These are phyloP conservation scores for Limnephilus auricula DNA, from an alignment of 2,888 invertebrate species.

Conservation along the genomic window DNA sequence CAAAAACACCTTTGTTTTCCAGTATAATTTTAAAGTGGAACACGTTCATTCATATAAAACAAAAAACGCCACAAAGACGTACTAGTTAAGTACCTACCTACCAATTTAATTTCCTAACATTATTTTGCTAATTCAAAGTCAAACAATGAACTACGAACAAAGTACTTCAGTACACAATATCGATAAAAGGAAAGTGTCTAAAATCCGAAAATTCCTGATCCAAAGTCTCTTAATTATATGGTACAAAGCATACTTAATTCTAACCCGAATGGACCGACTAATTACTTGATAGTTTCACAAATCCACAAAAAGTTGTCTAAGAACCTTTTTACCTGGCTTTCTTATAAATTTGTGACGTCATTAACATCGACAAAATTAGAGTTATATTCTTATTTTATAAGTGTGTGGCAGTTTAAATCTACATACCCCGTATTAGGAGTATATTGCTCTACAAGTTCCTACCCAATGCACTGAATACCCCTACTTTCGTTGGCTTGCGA, in stretches of 20 bases:
- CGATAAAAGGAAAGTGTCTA: not conserved
- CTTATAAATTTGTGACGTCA: not conserved
- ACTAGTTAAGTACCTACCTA: not conserved
- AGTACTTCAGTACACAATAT: not conserved
- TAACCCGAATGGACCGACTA: not conserved
- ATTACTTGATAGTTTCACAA: not conserved
- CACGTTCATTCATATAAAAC: not conserved
- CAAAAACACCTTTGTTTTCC: not conserved
- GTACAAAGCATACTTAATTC: not conserved
- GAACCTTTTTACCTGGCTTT: not conserved
- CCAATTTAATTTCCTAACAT: not conserved
- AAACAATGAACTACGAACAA: not conserved
- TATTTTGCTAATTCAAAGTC: not conserved
- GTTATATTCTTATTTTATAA: no score
- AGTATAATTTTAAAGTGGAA: not conserved
- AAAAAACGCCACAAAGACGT: not conserved
- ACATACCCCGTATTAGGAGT: no score
- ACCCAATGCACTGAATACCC: no score
- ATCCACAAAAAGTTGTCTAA: not conserved
- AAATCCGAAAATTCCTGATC: not conserved
- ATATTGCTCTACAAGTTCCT: no score
- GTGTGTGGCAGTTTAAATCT: no score
- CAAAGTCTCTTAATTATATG: not conserved
- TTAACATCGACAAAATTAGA: not conserved
- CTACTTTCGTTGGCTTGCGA: no score